Conservation (phyloP, 2,888 invertebrate species). For the Eupithecia insigniata region DNA sequence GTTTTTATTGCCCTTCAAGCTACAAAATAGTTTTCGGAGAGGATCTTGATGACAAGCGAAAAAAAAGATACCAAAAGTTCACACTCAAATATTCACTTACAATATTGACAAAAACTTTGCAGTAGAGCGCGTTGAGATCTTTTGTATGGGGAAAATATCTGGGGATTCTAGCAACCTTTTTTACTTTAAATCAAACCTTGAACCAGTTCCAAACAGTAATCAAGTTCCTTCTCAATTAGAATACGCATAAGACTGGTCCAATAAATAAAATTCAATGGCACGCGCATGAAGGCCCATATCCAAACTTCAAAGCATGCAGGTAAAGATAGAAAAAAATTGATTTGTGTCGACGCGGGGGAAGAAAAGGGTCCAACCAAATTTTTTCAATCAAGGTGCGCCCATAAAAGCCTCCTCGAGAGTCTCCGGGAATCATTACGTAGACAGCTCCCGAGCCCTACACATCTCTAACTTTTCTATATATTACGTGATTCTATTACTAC, state of each 20-base stretch:
- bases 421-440: constrained; percentile 70
- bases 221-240: constrained; percentile 15
- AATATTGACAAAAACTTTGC: background rate
- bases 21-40: background rate
- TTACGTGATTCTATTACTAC: constrained; percentile 20
- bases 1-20: background rate
- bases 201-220: constrained; percentile 12
- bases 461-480: constrained; percentile 50
- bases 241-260: constrained; percentile 50
- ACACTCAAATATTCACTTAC: background rate
- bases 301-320: constrained; percentile 67
- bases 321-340: constrained; percentile 70
- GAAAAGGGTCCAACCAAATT: constrained; percentile 72
- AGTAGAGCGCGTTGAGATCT: constrained; percentile 26
- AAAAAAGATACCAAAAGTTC: background rate
- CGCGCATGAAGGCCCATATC: constrained; percentile 67
- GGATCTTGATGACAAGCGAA: background rate
- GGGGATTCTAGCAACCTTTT: background rate
- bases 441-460: constrained; percentile 58
- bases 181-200: background rate
- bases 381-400: constrained; percentile 70
- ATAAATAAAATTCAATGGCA: constrained; percentile 71
- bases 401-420: constrained; percentile 67
- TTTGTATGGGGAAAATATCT: constrained; percentile 7
- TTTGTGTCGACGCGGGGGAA: constrained; percentile 63